A percentile compares a stretch with the other conserved stretches of the same genome.
These are phyloP conservation scores for Melanchra persicariae DNA, from an alignment of 2,888 invertebrate species.

Conservation along the genomic window DNA sequence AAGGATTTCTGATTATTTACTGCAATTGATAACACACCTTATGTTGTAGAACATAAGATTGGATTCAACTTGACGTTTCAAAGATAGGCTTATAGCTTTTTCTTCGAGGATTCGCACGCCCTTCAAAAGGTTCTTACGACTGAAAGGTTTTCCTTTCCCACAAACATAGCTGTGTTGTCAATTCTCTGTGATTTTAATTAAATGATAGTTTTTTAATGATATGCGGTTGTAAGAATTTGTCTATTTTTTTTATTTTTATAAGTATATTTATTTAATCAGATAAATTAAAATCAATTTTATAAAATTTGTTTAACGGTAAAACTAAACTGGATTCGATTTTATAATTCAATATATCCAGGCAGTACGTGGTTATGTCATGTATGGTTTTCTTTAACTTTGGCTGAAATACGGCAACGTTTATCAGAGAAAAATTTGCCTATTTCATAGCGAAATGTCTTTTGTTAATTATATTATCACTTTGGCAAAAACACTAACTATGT, in stretches of 20 bases:
- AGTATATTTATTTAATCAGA: too few relatives aligned
- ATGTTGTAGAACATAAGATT: conserved; percentile 3
- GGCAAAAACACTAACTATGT: background rate
- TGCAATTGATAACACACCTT: conserved; percentile 44
- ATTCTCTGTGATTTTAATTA: conserved; percentile 52
- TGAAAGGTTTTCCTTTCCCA: conserved; percentile 60
- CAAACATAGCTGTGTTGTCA: conserved; percentile 53
- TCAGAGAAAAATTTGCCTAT: too few relatives aligned
- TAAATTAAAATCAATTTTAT: too few relatives aligned
- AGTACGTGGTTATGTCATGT: too few relatives aligned
- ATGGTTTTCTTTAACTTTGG: too few relatives aligned
- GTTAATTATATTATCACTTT: background rate
- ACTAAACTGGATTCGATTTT: too few relatives aligned
- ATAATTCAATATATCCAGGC: too few relatives aligned
- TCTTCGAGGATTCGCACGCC: conserved; percentile 51
- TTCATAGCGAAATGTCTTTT: too few relatives aligned
- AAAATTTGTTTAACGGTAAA: too few relatives aligned
- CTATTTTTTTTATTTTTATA: too few relatives aligned
- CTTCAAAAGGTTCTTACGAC: conserved; percentile 58
- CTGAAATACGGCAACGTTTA: too few relatives aligned
- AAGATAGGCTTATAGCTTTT: conserved; percentile 47
- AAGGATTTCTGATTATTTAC: conserved; percentile 51
- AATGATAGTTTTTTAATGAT: conserved; percentile 19
- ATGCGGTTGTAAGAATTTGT: conserved; percentile 8
- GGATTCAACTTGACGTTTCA: conserved; percentile 8